Evolutionary conservation across 2,113 vertebrate genomes (phyloP).

Genomic region (Misgurnus mizolepis): DNA sequence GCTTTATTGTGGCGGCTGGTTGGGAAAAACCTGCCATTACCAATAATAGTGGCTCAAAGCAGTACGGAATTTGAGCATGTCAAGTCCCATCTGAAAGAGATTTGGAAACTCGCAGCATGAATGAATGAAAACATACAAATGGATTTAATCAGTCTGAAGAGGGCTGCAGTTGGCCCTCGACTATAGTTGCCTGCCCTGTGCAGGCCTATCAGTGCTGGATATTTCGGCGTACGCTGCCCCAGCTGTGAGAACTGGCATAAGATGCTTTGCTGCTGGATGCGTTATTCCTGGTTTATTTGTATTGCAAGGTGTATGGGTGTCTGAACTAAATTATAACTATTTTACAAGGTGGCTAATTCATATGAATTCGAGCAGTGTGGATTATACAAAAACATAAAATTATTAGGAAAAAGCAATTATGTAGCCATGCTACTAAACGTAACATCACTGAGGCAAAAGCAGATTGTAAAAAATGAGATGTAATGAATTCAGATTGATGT

Average conservation of each 20-base stretch:
- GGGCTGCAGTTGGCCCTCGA: constrained; percentile 40
- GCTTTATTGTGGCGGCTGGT: constrained; percentile 50
- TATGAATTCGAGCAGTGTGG: too few species aligned
- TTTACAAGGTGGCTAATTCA: too few species aligned
- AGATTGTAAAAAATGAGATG: too few species aligned
- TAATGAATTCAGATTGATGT: too few species aligned
- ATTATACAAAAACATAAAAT: too few species aligned
- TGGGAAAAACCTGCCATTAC: constrained; percentile 46
- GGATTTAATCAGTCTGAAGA: constrained; percentile 56
- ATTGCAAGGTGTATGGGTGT: too few species aligned
- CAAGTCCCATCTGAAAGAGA: constrained; percentile 56
- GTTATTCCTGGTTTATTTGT: not conserved
- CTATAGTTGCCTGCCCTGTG: constrained; percentile 1
- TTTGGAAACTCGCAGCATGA: constrained; percentile 50
- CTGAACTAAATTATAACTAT: too few species aligned
- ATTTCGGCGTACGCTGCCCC: constrained; percentile 2
- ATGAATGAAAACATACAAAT: constrained; percentile 60
- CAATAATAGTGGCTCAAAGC: constrained; percentile 33
- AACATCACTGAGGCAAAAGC: too few species aligned
- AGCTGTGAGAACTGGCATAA: not conserved
- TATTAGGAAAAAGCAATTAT: too few species aligned
- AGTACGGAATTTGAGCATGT: constrained; percentile 38
- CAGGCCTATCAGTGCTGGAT: constrained; percentile 3
- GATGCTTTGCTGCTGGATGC: not conserved
- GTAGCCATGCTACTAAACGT: too few species aligned